Evolutionary conservation across 2,113 vertebrate genomes (phyloP), one percentile per base, ranked within the genome.

Genomic region (Maccullochella peelii): DNA sequence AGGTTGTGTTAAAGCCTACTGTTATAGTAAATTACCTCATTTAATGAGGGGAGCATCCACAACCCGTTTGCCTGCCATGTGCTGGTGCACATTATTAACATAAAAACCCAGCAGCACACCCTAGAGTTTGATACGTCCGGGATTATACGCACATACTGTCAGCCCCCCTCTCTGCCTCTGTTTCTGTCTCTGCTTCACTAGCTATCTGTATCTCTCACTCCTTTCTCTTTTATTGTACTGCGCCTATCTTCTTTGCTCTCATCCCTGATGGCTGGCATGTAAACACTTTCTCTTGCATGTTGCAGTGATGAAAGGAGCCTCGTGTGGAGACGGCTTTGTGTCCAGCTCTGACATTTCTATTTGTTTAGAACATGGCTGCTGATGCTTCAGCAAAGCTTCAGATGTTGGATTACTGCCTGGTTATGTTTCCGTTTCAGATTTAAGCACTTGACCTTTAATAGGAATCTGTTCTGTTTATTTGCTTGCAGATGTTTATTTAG

Each of bases 381-480:
- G 66, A 77, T 40, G 65, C 70, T 75, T 38, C 78, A 75, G 75
- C 78, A 83, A 54, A 76, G 73, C 50, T 58, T 71, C 63, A 89
- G 84, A 92, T 79, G 78, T 15, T 83, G 85, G 79, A 88, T 85
- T 84, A 76, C 58, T 83, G 80, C 83, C 76, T 73, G 74, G 55
- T 77, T 63, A 79, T 82, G 87, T 86, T 89, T 89, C 86, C 1
- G 47, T 85, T 93, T 86, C 79, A 77, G 72, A 83, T 77, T 79
- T 47, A 85, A 87, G 76, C 44, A 74, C 61, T 84, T 91, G 91
- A 92, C 90, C 91, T 93, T 93, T 90, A 77, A 76, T 65, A 55
- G 62, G 65, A 89, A 77, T 82, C 50, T 38, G 72, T 30, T 80
- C 49, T 85, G 77, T 90, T 86, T 84, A 80, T 92, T 86, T 88